Base-by-base conservation (phyloP, 2,888 invertebrate genomes). In the Endomychus coccineus region DNA sequence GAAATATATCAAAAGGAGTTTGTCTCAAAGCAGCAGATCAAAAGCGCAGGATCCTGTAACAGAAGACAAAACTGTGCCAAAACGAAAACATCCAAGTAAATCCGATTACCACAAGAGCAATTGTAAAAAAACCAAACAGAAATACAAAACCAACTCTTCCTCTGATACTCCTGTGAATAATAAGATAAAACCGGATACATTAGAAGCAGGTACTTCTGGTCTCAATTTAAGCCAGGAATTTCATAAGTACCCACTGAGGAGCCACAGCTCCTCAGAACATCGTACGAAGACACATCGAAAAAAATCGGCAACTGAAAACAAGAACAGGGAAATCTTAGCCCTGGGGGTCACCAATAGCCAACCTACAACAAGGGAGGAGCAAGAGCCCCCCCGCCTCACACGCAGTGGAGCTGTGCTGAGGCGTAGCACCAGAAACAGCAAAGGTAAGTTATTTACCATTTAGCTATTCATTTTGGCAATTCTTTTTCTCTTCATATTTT, bases 351-450 rank as follows among this genome's bases (percentile, higher is more conserved):
- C 65, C 62, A 54, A 66, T 57, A 56, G 70, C 62, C 58, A 44
- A 51, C 56, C 50, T 23, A 48, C 45, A 29, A 49, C 59, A 34
- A 46, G 49, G 43, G 47, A 48, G 44, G 46, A 46, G 30, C 44
- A 59, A 42, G 73, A 74, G 64, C 71, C 71, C 58, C 71, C 73
- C 59, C 73, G 74, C 54, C 72, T 74, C 64, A 70, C 73, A 58
- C 73, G 64, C 41, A 64, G 64, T 52, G 66, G 64, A 46, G 63
- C 66, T 50, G 66, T 65, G 53, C 55, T 66, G 51, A 63, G 68
- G 50, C 66, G 68, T 52, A 68, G 67, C 66, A 71, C 70, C 62
- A 70, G 70, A 49, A 65, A 61, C 59, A 67, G 68, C 58, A 67
- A 64, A 63, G 65, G 66, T 66, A 51, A 44, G 35, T 37, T n/a